phyloP scores from a whole-genome alignment of 35 echinoderm and acorn worm species.

The Heliocidaris tuberculata region DNA sequence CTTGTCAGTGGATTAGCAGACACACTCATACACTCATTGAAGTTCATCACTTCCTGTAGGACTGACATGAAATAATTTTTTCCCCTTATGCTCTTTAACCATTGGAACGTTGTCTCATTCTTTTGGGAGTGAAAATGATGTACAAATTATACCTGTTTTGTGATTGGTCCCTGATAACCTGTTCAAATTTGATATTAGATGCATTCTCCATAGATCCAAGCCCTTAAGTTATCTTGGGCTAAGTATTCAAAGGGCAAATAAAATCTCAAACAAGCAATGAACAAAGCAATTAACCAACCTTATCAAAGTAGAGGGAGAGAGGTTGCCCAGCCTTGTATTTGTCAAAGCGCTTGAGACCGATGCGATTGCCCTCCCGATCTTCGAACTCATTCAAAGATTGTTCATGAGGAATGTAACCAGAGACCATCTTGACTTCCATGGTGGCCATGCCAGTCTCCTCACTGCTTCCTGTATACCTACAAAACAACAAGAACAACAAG shows the following conservation, averaged over 20 bases:
- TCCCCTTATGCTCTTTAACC: too few species aligned
- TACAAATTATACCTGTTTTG: too few species aligned
- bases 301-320: conserved; percentile 51
- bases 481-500: not conserved
- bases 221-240: not conserved
- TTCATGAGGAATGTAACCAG: conserved; percentile 39
- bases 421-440: conserved; percentile 56
- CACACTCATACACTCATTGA: too few species aligned
- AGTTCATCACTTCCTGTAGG: too few species aligned
- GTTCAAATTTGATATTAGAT: not conserved
- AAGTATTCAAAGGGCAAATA: not conserved
- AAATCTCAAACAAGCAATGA: not conserved
- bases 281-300: not conserved
- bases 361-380: not conserved
- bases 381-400: not conserved
- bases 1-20: too few species aligned
- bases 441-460: conserved; percentile 37
- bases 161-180: too few species aligned
- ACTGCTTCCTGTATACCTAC: not conserved
- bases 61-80: too few species aligned
- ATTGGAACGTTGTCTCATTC: too few species aligned
- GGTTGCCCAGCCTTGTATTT: conserved; percentile 22
- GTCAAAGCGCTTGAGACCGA: conserved; percentile 50
- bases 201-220: not conserved
- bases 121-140: too few species aligned